phyloP scores from a whole-genome alignment of 1,140 invertebrate genomes.

The Cylas formicarius region DNA sequence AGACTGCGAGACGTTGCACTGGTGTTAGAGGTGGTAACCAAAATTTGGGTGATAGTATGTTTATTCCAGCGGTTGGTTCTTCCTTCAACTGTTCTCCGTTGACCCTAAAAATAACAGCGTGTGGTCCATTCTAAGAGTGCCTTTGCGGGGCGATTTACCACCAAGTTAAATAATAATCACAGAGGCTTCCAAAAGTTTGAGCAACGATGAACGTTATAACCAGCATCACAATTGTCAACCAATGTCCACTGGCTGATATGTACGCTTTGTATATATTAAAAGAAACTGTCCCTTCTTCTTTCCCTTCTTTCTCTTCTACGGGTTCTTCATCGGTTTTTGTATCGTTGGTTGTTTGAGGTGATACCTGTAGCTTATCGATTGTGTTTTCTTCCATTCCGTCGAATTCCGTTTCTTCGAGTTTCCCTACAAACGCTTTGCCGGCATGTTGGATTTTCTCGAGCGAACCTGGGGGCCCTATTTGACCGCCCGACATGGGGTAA shows the following conservation, averaged over 20 bases:
- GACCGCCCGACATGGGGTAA: constrained; percentile 54
- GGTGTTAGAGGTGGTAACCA: background rate
- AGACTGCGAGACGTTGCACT: background rate
- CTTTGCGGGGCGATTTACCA: constrained; percentile 47
- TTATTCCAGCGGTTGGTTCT: background rate
- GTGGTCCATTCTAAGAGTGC: background rate
- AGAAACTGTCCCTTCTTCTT: constrained; percentile 13
- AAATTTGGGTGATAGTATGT: background rate
- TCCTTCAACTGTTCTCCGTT: constrained; percentile 15
- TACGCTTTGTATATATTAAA: constrained; percentile 21
- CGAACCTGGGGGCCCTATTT: constrained; percentile 52
- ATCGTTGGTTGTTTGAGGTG: too few relatives aligned
- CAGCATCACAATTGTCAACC: constrained; percentile 46
- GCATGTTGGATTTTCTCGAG: constrained; percentile 54
- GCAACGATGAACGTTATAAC: constrained; percentile 48
- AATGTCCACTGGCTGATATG: constrained; percentile 37
- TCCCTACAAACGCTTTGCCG: constrained; percentile 46
- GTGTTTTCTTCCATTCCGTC: constrained; percentile 4
- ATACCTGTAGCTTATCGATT: background rate
- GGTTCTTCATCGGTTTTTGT: background rate
- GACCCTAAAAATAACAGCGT: constrained; percentile 18
- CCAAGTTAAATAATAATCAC: constrained; percentile 59
- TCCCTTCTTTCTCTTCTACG: background rate
- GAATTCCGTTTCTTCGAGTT: constrained; percentile 39
- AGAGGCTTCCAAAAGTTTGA: constrained; percentile 57